phyloP scores from a whole-genome alignment of 2,797 vertebrate species.

The Zalophus californianus region DNA sequence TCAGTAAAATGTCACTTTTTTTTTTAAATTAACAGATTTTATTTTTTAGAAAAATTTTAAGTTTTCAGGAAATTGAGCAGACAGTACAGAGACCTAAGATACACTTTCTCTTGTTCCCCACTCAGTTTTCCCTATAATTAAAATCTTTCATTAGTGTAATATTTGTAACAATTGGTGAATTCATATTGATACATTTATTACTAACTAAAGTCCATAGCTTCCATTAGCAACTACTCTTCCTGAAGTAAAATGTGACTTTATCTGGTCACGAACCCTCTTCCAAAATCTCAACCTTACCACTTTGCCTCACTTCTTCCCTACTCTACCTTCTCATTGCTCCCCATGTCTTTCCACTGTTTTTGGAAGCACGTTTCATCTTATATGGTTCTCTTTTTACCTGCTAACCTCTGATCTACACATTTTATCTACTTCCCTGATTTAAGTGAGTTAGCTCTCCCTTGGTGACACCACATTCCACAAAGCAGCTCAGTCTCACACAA shows the following conservation, averaged over 20 bases:
- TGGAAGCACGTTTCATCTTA: not conserved
- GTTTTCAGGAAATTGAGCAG: not conserved
- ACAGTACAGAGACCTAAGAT: not conserved
- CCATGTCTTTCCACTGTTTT: not conserved
- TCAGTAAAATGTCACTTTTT: not conserved
- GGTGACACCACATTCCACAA: not conserved
- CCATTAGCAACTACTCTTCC: not conserved
- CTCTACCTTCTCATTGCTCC: not conserved
- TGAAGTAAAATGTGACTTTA: not conserved
- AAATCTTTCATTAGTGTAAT: not conserved
- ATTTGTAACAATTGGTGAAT: not conserved
- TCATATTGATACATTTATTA: not conserved
- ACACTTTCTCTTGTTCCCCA: too few species aligned
- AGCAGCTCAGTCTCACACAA: not conserved
- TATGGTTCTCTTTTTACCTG: not conserved
- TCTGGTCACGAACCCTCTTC: not conserved
- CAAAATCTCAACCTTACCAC: not conserved
- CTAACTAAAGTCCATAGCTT: not conserved
- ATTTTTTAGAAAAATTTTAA: not conserved
- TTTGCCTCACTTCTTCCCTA: not conserved
- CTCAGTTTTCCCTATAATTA: not conserved
- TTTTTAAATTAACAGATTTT: not conserved
- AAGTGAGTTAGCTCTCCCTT: not conserved
- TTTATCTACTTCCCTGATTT: not conserved
- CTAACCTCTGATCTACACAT: not conserved